Evolutionary conservation across 2,888 invertebrate genomes (phyloP).

Genomic region (Pilophorus perplexus): DNA sequence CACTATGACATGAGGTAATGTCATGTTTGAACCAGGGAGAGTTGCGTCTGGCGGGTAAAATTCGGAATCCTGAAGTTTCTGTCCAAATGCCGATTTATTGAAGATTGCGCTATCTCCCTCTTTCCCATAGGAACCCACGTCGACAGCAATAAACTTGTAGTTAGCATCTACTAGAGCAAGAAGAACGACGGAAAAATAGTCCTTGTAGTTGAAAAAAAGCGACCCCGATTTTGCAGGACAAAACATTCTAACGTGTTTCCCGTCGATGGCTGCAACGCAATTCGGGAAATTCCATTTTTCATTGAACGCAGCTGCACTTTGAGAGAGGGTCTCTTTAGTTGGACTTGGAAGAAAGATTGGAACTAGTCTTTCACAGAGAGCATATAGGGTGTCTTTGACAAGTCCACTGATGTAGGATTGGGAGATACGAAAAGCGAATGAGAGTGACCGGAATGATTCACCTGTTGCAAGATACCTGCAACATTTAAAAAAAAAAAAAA

Average conservation of each 20-base stretch:
- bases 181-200: constrained; percentile 22
- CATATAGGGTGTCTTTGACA: neutral
- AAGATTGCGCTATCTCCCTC: constrained; percentile 37
- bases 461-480: constrained; percentile 11
- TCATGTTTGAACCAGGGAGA: neutral
- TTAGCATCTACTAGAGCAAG: constrained; percentile 19
- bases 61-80: constrained; percentile 12
- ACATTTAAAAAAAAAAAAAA: neutral
- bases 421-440: constrained; percentile 5
- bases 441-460: constrained; percentile 2
- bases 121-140: constrained; percentile 31
- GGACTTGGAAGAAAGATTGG: constrained; percentile 5
- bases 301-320: neutral
- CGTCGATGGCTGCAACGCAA: constrained; percentile 15
- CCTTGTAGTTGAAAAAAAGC: constrained; percentile 17
- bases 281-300: constrained; percentile 18
- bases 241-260: constrained; percentile 14
- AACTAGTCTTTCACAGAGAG: neutral
- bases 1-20: constrained; percentile 32
- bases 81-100: constrained; percentile 29
- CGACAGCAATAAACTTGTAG: constrained; percentile 4
- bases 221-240: neutral
- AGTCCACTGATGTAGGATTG: neutral
- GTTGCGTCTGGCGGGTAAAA: constrained; percentile 33
- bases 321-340: neutral